These are phyloP conservation scores for Notechis scutatus DNA, from an alignment of 2,113 vertebrate genomes.

Conservation along the genomic window DNA sequence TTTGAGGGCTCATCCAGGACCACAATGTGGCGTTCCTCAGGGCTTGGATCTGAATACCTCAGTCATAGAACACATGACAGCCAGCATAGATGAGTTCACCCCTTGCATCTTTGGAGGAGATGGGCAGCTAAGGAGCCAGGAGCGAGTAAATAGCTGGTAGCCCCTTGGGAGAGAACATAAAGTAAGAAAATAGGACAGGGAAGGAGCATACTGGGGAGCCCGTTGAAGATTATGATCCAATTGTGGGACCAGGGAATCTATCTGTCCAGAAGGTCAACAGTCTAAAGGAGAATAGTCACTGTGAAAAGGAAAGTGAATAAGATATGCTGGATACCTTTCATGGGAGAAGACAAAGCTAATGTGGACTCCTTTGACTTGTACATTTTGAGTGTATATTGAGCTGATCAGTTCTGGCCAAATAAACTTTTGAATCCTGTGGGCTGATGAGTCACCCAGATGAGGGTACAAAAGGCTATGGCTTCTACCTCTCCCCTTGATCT, in stretches of 20 bases:
- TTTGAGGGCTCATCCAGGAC: not conserved
- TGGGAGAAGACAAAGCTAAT: not conserved
- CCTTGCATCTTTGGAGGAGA: not conserved
- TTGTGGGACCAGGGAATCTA: too few species aligned
- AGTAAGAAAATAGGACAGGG: not conserved
- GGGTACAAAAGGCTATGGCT: not conserved
- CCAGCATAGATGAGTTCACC: not conserved
- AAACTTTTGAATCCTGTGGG: not conserved
- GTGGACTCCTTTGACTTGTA: not conserved
- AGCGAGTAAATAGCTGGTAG: not conserved
- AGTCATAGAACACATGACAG: not conserved
- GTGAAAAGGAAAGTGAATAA: not conserved
- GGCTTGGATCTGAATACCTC: not conserved
- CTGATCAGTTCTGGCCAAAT: not conserved
- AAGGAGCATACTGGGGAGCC: not conserved
- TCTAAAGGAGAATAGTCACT: not conserved
- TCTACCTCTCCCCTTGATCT: not conserved
- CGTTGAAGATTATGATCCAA: too few species aligned
- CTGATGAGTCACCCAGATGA: not conserved
- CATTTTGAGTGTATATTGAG: not conserved
- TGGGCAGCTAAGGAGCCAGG: not conserved
- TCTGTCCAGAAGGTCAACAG: too few species aligned
- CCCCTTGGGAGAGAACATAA: not conserved
- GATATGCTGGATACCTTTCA: not conserved
- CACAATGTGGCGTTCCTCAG: not conserved